Base-by-base conservation (phyloP, 2,113 vertebrate genomes). In the Ammodytes dubius region DNA sequence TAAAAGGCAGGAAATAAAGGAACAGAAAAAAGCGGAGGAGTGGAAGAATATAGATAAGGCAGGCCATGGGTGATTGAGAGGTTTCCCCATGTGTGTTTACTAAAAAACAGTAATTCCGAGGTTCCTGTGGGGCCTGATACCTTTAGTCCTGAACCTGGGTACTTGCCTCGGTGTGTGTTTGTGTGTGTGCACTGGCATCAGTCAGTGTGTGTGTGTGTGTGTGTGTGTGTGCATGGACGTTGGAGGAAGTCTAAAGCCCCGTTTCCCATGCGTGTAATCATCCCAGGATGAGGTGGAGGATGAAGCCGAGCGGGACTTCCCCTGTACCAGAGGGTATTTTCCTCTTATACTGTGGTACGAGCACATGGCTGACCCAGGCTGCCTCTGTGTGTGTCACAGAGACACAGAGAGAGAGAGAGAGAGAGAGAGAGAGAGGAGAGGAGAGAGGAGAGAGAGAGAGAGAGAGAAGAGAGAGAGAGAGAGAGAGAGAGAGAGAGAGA, bases 221-320 rank as follows among this genome's bases (percentile, higher is more conserved):
- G 66, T 65, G 70, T 37, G 77, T 70, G 74, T 80, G 81, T 54
- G 47, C 27, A 42, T 74, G 79, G 74, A 81, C 86, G 70, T 79
- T 86, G 81, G 87, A 91, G 87, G 91, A 92, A 93, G 92, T 89
- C 87, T 90, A 91, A 88, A 90, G 87, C 83, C 78, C 85, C 11
- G 83, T 89, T 94, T 92, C 91, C 87, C 90, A 93, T 89, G 91
- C 87, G 83, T 92, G 92, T 93, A 92, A 93, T 95, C 91, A 92
- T 92, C 89, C 88, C 91, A 90, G 91, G 92, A 93, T 90, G 92
- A 93, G 90, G 93, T 87, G 83, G 90, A 92, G 79, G 82, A 91
- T 88, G 83, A 90, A 90, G 86, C 89, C 59, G 82, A 88, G 84
- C 54, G 92, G 94, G 91, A 94, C 93, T 95, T 94, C 94, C 93